phyloP scores from a whole-genome alignment of 2,888 invertebrate species.

The Cabera pusaria region DNA sequence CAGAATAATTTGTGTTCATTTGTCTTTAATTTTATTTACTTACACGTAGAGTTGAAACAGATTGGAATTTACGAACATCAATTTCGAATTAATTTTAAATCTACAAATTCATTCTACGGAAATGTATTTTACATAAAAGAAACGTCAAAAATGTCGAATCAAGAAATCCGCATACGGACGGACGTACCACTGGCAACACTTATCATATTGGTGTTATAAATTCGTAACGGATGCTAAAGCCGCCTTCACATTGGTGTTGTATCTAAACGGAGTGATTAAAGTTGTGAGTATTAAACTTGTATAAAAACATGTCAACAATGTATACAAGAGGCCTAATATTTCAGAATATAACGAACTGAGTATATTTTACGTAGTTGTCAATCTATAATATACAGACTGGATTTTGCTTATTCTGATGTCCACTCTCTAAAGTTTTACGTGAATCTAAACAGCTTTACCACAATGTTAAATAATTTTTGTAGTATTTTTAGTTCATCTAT shows the following conservation, averaged over 20 bases:
- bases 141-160: conserved; percentile 30
- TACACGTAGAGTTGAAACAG: not conserved
- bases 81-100: conserved; percentile 1
- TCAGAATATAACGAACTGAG: no score
- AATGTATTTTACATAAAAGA: conserved; percentile 1
- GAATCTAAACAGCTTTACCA: no score
- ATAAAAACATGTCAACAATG: conserved; percentile 52
- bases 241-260: conserved; percentile 27
- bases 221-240: conserved; percentile 47
- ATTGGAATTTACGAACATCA: not conserved
- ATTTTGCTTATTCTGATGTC: no score
- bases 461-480: no score
- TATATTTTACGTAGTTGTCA: no score
- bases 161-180: conserved; percentile 68
- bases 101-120: conserved; percentile 19
- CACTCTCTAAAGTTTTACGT: no score
- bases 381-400: no score
- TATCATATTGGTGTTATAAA: conserved; percentile 65
- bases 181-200: conserved; percentile 62
- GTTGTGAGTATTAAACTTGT: conserved; percentile 69
- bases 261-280: conserved; percentile 66
- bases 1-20: no score
- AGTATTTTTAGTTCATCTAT: no score
- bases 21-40: no score
- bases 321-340: conserved; percentile 17